Evolutionary conservation across 2,113 vertebrate genomes (phyloP).

Genomic region (Dasyornis broadbenti): DNA sequence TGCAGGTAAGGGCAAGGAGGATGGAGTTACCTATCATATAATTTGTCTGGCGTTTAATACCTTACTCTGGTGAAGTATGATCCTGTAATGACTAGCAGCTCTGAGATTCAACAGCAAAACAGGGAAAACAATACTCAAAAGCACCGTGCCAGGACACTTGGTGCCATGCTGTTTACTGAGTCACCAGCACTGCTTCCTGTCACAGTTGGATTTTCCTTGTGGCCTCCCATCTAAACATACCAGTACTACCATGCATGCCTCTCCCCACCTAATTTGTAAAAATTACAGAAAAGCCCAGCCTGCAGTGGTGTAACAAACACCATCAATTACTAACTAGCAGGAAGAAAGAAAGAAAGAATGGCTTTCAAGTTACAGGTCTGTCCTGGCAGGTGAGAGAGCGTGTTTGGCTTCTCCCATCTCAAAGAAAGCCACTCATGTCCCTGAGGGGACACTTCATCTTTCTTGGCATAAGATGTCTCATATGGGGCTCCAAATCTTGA

Average conservation of each 20-base stretch:
- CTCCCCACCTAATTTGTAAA: background rate
- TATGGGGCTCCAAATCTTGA: background rate
- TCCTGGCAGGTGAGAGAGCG: background rate
- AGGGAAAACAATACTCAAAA: background rate
- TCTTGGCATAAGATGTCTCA: background rate
- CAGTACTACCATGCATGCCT: background rate
- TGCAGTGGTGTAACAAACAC: background rate
- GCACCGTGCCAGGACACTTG: background rate
- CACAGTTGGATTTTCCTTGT: background rate
- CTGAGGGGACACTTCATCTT: background rate
- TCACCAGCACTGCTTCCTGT: background rate
- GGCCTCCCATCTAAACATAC: background rate
- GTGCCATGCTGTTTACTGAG: background rate
- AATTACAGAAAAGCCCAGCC: background rate
- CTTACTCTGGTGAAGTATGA: background rate
- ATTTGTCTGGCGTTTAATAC: constrained; percentile 5
- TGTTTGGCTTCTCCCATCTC: background rate
- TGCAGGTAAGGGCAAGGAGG: background rate
- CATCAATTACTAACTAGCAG: background rate
- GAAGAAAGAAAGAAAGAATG: background rate
- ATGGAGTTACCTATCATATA: background rate
- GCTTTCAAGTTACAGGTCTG: background rate
- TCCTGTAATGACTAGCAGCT: background rate
- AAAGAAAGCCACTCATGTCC: background rate
- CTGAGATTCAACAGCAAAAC: background rate